A percentile compares a stretch with the other conserved stretches of the same genome.
Evolutionary conservation across 1,140 invertebrate genomes (phyloP).

Genomic region (Drosophila ambigua): DNA sequence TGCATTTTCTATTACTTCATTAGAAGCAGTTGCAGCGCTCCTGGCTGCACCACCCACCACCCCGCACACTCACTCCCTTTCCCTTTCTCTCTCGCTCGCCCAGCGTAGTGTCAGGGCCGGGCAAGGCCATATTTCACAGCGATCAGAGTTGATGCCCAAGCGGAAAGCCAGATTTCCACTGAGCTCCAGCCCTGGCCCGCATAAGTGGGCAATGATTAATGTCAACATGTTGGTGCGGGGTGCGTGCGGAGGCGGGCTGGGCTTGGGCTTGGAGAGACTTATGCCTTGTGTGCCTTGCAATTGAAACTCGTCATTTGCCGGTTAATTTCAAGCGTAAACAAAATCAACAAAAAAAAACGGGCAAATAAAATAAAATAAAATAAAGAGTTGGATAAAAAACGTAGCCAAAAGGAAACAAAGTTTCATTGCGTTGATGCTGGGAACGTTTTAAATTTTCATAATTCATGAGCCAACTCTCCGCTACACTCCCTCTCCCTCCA

Average conservation of each 20-base stretch:
- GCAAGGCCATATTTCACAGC: neutral
- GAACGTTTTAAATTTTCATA: constrained; percentile 73
- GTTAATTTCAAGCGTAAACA: constrained; percentile 74
- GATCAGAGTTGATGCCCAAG: neutral
- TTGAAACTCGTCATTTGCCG: constrained; percentile 70
- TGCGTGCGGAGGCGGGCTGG: neutral
- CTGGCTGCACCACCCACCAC: constrained; percentile 20
- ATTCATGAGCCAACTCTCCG: constrained; percentile 54
- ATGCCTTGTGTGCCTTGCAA: constrained; percentile 51
- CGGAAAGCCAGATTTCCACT: neutral
- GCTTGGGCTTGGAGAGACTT: constrained; percentile 11
- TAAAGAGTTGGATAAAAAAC: constrained; percentile 5
- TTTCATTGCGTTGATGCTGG: constrained; percentile 51
- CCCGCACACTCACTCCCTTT: neutral
- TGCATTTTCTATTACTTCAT: constrained; percentile 79
- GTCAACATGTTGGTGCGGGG: constrained; percentile 27
- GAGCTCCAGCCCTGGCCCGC: constrained; percentile 3
- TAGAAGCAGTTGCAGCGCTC: constrained; percentile 44
- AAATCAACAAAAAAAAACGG: constrained; percentile 23
- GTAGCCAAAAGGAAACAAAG: constrained; percentile 39
- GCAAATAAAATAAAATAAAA: neutral
- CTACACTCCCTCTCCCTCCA: neutral
- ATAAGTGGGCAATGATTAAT: constrained; percentile 65
- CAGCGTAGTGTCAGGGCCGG: constrained; percentile 5
- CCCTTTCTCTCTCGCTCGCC: neutral